Evolutionary conservation across 1,140 invertebrate genomes (phyloP), one percentile per base, ranked within the genome.

Genomic region (Drosophila ohnishii): DNA sequence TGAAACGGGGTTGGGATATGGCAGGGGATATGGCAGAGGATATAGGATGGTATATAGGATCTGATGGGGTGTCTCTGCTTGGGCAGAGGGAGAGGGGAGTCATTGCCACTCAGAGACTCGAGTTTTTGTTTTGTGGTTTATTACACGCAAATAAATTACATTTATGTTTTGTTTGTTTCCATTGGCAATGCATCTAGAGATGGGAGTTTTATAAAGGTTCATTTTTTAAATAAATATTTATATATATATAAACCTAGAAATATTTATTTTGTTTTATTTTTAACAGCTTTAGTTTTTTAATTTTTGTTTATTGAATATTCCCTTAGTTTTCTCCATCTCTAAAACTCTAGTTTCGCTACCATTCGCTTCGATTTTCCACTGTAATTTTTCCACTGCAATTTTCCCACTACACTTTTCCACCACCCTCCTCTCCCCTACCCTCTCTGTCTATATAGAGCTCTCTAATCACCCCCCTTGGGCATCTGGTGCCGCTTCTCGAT

Each of bases 101-200:
- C n/a, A 19, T 19, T 47, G 64, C 37, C 47, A 51, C 59, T 58
- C 59, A 57, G 58, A 53, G 57, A 72, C 53, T 58, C 40, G 53
- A 61, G 65, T 70, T 78, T 86, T 83, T 87, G 67, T 76, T 86
- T 87, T 88, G 84, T 80, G 84, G 84, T 88, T 88, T 88, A 88
- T 88, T 84, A 80, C 80, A 84, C 84, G 84, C 84, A 88, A 88
- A 88, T 88, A 88, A 88, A 88, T 88, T 88, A 84, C 63, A 88
- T 88, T 84, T 78, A 87, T 88, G 84, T 80, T 83, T 77, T 77
- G 75, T 72, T 87, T 77, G 72, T 69, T 87, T 78, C 62, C 75
- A 78, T 85, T 86, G 71, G 34, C 64, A 63, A 63, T 58, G 51
- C 51, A 11, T 10, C 35, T 58, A 48, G 40, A 39, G 64, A 71